phyloP scores from a whole-genome alignment of 2,888 invertebrate species.

The Agrochola circellaris region DNA sequence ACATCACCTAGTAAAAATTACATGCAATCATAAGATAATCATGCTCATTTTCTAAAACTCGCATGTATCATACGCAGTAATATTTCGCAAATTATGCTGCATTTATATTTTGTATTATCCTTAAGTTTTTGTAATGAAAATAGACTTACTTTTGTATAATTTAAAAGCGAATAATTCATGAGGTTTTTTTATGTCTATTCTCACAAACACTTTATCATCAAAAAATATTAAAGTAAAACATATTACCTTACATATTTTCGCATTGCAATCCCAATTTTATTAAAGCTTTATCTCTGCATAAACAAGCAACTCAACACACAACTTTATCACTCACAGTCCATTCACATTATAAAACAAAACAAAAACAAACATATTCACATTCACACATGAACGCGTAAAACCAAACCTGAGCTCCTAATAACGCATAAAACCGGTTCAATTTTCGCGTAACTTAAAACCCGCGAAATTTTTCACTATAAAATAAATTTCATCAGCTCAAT shows the following conservation, averaged over 20 bases:
- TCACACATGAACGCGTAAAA: background rate
- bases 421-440: background rate
- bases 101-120: conserved; percentile 15
- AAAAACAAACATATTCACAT: conserved; percentile 17
- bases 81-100: conserved; percentile 38
- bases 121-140: conserved; percentile 1
- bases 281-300: background rate
- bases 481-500: conserved; percentile 35
- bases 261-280: conserved; percentile 2
- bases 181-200: background rate
- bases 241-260: conserved; percentile 10
- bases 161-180: background rate
- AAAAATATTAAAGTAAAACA: background rate
- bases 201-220: background rate
- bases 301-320: conserved; percentile 18
- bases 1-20: conserved; percentile 19
- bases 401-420: background rate
- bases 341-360: conserved; percentile 29
- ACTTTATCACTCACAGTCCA: conserved; percentile 35
- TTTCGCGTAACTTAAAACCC: conserved; percentile 1
- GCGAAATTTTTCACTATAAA: conserved; percentile 17
- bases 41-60: conserved; percentile 41
- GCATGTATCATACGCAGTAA: conserved; percentile 6
- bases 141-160: background rate
- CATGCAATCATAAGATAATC: conserved; percentile 26